phyloP scores from a whole-genome alignment of 2,888 invertebrate genomes.

The Oxycera nigricornis region DNA sequence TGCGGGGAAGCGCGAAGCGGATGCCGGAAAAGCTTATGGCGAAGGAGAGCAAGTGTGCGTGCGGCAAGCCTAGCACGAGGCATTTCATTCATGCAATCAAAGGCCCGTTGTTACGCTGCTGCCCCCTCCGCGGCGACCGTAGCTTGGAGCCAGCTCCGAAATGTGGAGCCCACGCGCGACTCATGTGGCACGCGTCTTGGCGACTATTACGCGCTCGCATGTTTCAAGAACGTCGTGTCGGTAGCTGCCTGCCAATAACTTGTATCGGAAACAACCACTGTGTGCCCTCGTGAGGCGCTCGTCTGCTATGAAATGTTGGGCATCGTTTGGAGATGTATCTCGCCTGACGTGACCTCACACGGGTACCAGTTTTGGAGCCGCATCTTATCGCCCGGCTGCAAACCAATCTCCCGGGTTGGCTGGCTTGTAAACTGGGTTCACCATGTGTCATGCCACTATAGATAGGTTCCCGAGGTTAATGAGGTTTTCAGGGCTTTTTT shows the following conservation, averaged over 20 bases:
- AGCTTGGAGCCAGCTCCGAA: neutral
- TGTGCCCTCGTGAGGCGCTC: too few species aligned
- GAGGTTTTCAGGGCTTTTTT: too few species aligned
- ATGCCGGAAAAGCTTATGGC: conserved; percentile 9
- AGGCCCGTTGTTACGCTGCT: neutral
- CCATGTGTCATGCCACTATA: neutral
- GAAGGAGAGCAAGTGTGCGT: neutral
- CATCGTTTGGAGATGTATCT: neutral
- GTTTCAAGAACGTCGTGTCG: conserved; percentile 5
- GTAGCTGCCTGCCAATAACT: neutral
- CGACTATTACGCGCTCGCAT: conserved; percentile 22
- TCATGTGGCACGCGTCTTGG: conserved; percentile 47
- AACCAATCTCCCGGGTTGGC: neutral
- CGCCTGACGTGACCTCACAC: conserved; percentile 9
- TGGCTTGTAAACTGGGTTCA: conserved; percentile 1
- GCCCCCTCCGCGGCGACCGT: neutral
- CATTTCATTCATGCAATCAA: conserved; percentile 20
- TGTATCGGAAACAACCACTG: neutral
- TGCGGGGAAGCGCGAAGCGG: neutral
- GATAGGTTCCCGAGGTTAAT: too few species aligned
- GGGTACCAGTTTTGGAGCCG: conserved; percentile 2
- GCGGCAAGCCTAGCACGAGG: conserved; percentile 1
- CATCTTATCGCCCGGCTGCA: neutral
- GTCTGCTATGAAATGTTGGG: neutral
- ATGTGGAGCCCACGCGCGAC: conserved; percentile 40